Evolutionary conservation across 1,140 invertebrate genomes (phyloP).

Genomic region (Saxidomus purpurata): DNA sequence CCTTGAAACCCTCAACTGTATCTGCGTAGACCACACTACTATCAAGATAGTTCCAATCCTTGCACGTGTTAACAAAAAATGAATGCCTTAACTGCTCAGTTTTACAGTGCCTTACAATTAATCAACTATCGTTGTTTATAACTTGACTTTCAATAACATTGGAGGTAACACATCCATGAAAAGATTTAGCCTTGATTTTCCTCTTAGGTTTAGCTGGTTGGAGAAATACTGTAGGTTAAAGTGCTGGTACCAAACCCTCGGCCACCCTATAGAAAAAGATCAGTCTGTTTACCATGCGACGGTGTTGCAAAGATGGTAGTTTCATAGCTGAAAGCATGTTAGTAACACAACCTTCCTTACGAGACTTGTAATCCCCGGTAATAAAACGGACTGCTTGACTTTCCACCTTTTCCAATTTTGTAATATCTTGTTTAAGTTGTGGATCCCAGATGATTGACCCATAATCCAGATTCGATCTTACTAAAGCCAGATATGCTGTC

Average conservation of each 20-base stretch:
- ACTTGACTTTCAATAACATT: too few relatives aligned
- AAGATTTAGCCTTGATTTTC: not conserved
- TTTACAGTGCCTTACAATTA: not conserved
- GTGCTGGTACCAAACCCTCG: not conserved
- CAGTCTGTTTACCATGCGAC: not conserved
- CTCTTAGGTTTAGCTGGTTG: not conserved
- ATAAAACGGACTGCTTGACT: not conserved
- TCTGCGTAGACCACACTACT: constrained; percentile 1
- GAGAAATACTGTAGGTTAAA: not conserved
- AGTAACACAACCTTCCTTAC: not conserved
- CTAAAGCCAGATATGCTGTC: too few relatives aligned
- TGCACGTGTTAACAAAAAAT: constrained; percentile 1
- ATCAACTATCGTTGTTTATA: not conserved
- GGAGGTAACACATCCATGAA: too few relatives aligned
- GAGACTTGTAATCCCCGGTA: not conserved
- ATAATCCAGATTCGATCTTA: too few relatives aligned
- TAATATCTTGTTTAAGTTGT: not conserved
- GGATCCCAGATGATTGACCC: too few relatives aligned
- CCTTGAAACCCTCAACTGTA: constrained; percentile 13
- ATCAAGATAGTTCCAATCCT: constrained; percentile 5
- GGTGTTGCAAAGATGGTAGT: not conserved
- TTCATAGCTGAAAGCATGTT: not conserved
- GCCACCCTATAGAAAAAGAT: not conserved
- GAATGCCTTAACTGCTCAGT: constrained; percentile 10
- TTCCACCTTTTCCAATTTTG: not conserved